Conservation (phyloP, 2,113 vertebrate genomes). For the Cyanoramphus novaezelandiae region DNA sequence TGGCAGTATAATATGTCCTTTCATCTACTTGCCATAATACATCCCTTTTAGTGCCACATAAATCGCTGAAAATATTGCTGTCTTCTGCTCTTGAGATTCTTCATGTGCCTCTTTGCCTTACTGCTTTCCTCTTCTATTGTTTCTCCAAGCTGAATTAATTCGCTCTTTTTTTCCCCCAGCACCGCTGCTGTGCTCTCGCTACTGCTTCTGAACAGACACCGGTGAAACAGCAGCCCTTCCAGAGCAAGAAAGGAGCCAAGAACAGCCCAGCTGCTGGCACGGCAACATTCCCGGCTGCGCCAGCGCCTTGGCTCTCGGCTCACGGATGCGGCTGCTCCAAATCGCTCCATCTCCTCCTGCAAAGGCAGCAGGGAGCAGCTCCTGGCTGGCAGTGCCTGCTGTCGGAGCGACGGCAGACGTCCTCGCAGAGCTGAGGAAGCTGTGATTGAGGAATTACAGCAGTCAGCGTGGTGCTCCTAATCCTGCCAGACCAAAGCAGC, state of each 20-base stretch:
- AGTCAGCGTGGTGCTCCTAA: background rate
- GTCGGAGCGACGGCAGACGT: accelerated
- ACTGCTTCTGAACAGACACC: background rate
- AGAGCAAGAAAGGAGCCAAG: background rate
- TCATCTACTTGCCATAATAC: slow-evolving; percentile 71
- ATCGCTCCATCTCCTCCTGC: background rate
- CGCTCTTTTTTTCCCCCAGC: background rate
- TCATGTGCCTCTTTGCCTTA: slow-evolving; percentile 67
- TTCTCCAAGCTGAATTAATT: slow-evolving; percentile 68
- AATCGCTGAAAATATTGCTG: slow-evolving; percentile 66
- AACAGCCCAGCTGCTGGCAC: background rate
- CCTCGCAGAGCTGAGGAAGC: background rate
- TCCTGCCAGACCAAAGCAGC: background rate
- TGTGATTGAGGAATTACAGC: background rate
- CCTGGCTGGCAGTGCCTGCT: background rate
- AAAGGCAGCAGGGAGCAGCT: background rate
- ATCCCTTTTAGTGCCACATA: slow-evolving; percentile 71
- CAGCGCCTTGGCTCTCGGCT: background rate
- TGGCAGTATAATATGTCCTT: slow-evolving; percentile 70
- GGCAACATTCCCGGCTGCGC: background rate
- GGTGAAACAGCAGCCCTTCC: background rate
- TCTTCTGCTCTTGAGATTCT: slow-evolving; percentile 68
- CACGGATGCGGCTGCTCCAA: background rate
- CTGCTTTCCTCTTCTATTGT: slow-evolving; percentile 61
- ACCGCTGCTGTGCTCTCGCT: background rate